Percentiles rank a stretch among this genome's conserved stretches.
Conservation (phyloP, 2,888 invertebrate species). For the Nomada goodeniana region DNA sequence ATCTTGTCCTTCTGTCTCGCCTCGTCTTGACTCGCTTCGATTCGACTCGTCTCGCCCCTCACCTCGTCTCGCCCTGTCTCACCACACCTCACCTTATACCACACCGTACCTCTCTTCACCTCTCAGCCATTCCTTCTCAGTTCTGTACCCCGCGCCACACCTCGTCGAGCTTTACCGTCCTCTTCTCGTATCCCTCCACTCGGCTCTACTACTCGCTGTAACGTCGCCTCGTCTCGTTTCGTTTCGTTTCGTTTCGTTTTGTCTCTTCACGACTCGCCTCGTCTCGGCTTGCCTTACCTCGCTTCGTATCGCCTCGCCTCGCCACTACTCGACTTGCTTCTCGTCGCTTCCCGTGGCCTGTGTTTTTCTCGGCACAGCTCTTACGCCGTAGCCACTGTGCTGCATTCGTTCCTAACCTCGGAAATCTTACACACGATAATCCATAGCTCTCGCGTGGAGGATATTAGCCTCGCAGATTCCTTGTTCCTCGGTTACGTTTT, state of each 20-base stretch:
- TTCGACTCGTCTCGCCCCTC: conserved; percentile 27
- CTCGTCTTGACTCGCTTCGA: conserved; percentile 32
- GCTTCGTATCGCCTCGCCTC: conserved; percentile 30
- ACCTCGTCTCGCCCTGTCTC: conserved; percentile 13
- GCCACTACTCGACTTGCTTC: conserved; percentile 25
- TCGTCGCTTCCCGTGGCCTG: conserved; percentile 18
- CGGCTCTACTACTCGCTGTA: neutral
- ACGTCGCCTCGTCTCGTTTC: conserved; percentile 25
- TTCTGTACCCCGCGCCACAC: conserved; percentile 22
- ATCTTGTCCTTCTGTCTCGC: conserved; percentile 65
- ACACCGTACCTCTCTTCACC: conserved; percentile 21
- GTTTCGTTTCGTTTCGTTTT: conserved; percentile 33
- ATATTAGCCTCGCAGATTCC: conserved; percentile 37
- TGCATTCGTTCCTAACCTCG: conserved; percentile 38
- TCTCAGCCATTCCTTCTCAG: neutral
- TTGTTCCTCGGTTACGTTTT: conserved; percentile 30
- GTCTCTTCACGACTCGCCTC: conserved; percentile 22
- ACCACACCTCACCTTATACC: conserved; percentile 7
- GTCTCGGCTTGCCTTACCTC: neutral
- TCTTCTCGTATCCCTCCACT: conserved; percentile 1
- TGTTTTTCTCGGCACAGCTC: conserved; percentile 51
- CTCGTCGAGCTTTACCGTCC: neutral
- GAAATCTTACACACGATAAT: conserved; percentile 21
- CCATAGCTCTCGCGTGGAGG: conserved; percentile 10
- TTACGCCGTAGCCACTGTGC: conserved; percentile 36